phyloP scores from a whole-genome alignment of 1,140 invertebrate genomes.

The Drosophila insularis region DNA sequence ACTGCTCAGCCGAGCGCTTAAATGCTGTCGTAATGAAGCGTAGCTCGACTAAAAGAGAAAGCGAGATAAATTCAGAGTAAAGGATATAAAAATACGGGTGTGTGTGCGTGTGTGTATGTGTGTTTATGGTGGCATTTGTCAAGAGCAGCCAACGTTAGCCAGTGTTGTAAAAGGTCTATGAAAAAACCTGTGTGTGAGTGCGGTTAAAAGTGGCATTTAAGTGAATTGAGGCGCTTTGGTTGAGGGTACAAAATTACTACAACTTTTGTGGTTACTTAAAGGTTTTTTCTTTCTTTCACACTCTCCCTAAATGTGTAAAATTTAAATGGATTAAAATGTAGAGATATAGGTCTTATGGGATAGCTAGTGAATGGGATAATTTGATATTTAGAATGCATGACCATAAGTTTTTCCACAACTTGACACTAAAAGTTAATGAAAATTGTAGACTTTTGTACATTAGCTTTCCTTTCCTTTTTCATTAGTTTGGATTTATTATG shows the following conservation, averaged over 20 bases:
- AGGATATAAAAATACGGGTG: slow-evolving; percentile 9
- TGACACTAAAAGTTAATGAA: background rate
- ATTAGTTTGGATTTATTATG: no score
- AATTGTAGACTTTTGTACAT: background rate
- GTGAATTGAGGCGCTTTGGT: slow-evolving; percentile 19
- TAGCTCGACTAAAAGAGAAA: background rate
- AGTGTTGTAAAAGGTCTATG: slow-evolving; percentile 39
- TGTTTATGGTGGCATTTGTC: slow-evolving; percentile 28
- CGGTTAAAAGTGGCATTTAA: slow-evolving; percentile 29
- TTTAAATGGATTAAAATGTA: slow-evolving; percentile 4
- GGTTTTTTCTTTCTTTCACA: background rate
- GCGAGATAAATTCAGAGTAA: background rate
- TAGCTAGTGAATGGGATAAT: background rate
- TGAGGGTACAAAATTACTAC: slow-evolving; percentile 15
- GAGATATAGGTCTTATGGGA: background rate
- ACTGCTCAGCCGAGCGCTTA: slow-evolving; percentile 42
- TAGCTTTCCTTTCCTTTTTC: background rate
- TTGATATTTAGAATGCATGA: background rate
- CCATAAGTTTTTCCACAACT: background rate
- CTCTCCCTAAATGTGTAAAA: background rate
- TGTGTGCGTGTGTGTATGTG: background rate
- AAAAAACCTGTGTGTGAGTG: slow-evolving; percentile 18
- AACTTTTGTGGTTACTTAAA: slow-evolving; percentile 23
- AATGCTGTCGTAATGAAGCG: slow-evolving; percentile 48
- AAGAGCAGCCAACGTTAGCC: slow-evolving; percentile 14